These are phyloP conservation scores for Knipowitschia caucasica DNA, from an alignment of 2,797 vertebrate species.

Conservation along the genomic window DNA sequence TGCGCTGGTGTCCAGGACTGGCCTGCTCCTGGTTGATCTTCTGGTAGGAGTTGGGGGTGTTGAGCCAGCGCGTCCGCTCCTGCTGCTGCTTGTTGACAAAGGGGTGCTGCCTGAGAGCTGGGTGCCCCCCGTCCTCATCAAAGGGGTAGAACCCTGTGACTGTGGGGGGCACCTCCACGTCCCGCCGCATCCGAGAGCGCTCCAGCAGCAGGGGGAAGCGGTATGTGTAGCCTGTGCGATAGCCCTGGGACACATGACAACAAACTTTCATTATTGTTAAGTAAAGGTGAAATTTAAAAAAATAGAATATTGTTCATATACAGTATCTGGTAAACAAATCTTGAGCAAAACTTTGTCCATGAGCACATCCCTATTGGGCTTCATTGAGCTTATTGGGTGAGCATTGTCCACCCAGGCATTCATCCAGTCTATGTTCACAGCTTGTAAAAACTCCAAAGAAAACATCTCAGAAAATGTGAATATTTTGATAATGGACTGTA, in stretches of 20 bases:
- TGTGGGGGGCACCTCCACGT: slow-evolving; percentile 91
- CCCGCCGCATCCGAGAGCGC: slow-evolving; percentile 86
- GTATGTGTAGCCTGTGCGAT: slow-evolving; percentile 93
- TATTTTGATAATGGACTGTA: too few species aligned
- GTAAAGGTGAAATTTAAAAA: not conserved
- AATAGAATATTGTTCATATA: not conserved
- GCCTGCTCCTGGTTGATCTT: slow-evolving; percentile 85
- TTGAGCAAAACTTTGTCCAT: too few species aligned
- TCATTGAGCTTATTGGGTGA: too few species aligned
- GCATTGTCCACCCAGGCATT: too few species aligned
- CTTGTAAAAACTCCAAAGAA: too few species aligned
- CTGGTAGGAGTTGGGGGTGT: slow-evolving; percentile 94
- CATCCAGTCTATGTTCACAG: too few species aligned
- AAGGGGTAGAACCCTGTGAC: slow-evolving; percentile 88
- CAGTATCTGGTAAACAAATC: too few species aligned
- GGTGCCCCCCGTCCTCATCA: slow-evolving; percentile 80
- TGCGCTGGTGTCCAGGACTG: slow-evolving; percentile 81
- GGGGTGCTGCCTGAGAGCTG: slow-evolving; percentile 77
- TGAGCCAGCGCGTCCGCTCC: slow-evolving; percentile 96
- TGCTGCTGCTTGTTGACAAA: slow-evolving; percentile 89
- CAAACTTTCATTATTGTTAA: not conserved
- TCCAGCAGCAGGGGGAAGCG: slow-evolving; percentile 92
- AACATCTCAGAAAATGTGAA: too few species aligned
- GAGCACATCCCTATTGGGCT: too few species aligned
- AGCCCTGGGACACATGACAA: slow-evolving; percentile 45